phyloP scores from a whole-genome alignment of 2,797 vertebrate species.

The Pipistrellus kuhlii region DNA sequence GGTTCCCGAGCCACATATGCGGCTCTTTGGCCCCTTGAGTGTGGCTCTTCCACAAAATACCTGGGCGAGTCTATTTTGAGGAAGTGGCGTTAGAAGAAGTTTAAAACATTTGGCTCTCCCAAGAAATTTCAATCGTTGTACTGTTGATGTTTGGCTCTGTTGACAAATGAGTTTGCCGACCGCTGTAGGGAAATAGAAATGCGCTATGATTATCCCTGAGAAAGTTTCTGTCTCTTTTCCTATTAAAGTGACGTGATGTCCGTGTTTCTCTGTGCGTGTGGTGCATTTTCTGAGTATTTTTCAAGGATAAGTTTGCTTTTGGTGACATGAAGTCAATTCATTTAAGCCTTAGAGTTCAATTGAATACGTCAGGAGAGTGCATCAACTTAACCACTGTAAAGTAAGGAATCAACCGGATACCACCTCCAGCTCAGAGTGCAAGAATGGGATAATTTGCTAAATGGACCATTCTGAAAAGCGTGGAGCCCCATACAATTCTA shows the following conservation, averaged over 20 bases:
- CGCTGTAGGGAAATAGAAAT: background rate
- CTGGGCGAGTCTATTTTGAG: too few relatives aligned
- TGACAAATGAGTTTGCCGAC: too few relatives aligned
- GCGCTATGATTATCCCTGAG: background rate
- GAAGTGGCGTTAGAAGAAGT: too few relatives aligned
- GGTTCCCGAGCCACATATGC: too few relatives aligned
- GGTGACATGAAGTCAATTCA: slow-evolving; percentile 10
- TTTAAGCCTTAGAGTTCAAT: background rate
- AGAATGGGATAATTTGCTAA: background rate
- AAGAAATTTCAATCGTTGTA: too few relatives aligned
- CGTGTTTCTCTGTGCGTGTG: background rate
- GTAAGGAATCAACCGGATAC: background rate
- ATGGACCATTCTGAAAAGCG: background rate
- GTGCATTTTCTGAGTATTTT: slow-evolving; percentile 41
- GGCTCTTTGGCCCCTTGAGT: too few relatives aligned
- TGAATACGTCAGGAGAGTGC: background rate
- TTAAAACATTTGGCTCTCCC: too few relatives aligned
- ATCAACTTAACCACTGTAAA: background rate
- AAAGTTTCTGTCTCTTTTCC: background rate
- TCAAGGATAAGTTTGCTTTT: slow-evolving; percentile 27
- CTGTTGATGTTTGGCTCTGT: too few relatives aligned
- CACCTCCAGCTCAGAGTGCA: background rate
- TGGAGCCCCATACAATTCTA: background rate
- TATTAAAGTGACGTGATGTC: background rate
- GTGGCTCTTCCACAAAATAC: too few relatives aligned